Conservation (phyloP, 2,888 invertebrate genomes). For the Sinhomidia bicolor region DNA sequence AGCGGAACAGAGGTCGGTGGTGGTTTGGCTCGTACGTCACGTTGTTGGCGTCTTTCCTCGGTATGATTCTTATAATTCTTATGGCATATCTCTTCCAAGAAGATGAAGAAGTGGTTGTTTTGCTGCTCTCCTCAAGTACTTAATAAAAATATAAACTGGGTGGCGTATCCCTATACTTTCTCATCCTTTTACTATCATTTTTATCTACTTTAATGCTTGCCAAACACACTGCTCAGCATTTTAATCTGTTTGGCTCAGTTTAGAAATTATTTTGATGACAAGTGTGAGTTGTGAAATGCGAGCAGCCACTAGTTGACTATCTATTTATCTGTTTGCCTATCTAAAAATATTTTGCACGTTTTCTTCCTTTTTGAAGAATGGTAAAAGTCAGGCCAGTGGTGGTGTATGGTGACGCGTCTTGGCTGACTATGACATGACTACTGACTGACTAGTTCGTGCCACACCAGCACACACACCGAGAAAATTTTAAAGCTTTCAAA, state of each 20-base stretch:
- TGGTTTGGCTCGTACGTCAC: slow-evolving; percentile 35
- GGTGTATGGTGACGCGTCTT: neutral
- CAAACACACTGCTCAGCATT: neutral
- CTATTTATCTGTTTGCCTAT: neutral
- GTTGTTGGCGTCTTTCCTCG: slow-evolving; percentile 20
- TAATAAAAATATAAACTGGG: neutral
- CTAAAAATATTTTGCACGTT: neutral
- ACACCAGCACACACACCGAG: neutral
- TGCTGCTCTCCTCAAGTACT: neutral
- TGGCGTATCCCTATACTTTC: neutral
- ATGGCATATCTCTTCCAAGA: neutral
- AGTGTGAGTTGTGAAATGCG: neutral
- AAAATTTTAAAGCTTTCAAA: slow-evolving; percentile 6
- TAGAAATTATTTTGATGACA: neutral
- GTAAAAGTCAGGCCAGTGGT: slow-evolving; percentile 3
- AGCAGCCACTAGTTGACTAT: slow-evolving; percentile 44
- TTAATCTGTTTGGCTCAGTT: neutral
- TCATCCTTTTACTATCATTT: no score
- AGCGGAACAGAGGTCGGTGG: slow-evolving; percentile 31
- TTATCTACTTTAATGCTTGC: slow-evolving; percentile 31
- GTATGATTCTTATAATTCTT: neutral
- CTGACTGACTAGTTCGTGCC: slow-evolving; percentile 18
- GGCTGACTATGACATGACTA: neutral
- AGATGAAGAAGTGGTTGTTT: slow-evolving; percentile 41
- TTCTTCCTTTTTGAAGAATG: neutral